Evolutionary conservation across 2,113 vertebrate genomes (phyloP).

Genomic region (Orthochromis indermauri): DNA sequence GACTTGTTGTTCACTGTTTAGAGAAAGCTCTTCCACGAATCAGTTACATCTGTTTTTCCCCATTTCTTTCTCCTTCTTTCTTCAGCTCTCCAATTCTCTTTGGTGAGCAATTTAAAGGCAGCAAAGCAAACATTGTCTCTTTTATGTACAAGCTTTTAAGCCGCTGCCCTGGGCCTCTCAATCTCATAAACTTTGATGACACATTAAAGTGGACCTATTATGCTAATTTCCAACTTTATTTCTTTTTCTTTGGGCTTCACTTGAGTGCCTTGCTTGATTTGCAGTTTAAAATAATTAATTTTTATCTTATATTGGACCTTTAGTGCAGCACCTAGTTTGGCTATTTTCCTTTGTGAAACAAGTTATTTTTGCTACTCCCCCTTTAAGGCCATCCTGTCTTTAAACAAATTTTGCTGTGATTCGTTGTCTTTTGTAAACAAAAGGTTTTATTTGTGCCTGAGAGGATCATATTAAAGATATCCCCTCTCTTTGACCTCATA

Average conservation of each 20-base stretch:
- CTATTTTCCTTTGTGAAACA: not conserved
- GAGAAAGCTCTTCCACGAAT: slow-evolving; percentile 52
- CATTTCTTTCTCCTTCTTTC: not conserved
- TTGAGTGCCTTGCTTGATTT: not conserved
- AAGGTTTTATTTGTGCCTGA: not conserved
- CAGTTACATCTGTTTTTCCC: slow-evolving; percentile 31
- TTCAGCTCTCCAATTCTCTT: slow-evolving; percentile 1
- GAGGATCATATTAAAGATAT: not conserved
- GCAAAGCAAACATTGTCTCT: slow-evolving; percentile 65
- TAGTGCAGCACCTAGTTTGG: not conserved
- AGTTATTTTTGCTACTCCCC: not conserved
- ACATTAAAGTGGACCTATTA: not conserved
- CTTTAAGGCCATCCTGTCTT: not conserved
- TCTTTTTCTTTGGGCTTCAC: not conserved
- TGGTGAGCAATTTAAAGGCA: slow-evolving; percentile 56
- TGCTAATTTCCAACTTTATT: not conserved
- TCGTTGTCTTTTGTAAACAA: not conserved
- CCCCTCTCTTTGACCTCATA: not conserved
- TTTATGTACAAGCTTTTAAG: slow-evolving; percentile 69
- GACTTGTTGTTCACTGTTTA: slow-evolving; percentile 65
- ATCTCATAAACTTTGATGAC: slow-evolving; percentile 64
- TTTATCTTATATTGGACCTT: not conserved
- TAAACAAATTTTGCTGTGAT: not conserved
- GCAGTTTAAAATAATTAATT: not conserved
- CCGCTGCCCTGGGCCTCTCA: slow-evolving; percentile 21